Base-by-base conservation (phyloP, 2,113 vertebrate species). In the Mus spicilegus region DNA sequence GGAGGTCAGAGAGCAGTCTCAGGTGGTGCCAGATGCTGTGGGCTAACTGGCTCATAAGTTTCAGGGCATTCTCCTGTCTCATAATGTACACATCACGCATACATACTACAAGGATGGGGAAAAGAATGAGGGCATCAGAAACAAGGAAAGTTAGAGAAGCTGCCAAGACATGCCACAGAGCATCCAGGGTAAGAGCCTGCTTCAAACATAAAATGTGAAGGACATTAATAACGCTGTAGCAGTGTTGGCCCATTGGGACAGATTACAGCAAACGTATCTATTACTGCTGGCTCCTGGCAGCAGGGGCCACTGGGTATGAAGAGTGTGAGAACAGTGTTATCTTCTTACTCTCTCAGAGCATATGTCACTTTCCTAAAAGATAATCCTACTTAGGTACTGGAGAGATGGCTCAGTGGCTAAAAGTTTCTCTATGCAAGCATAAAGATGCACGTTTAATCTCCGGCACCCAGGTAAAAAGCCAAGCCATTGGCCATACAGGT, bases 81-180 rank as follows among this genome's bases (percentile, higher is more conserved):
- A 8, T n/a, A 69, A 87, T 10, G 7, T 36, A 49, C 19, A 30
- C 10, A 16, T 3, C 65, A 51, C 46, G 70, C 17, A 54, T 24
- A 17, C 16, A 58, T n/a, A 89, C 16, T 39, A 9, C 58, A 58
- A 58, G 36, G 58, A 54, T 36, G 30, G 67, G 13, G 5, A 0
- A 16, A 75, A 12, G 51, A 49, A n/a, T 72, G 58, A 86, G 36
- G 6, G 65, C 30, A 19, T 67, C n/a, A 42, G 51, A 93, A 87
- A 49, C 19, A 65, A 84, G 36, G 42, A 87, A 88, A 70, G 75
- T 54, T 58, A 51, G n/a, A 90, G 42, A 88, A 94, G 93, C 24
- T n/a, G 26, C 30, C 22, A 33, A 77, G 39, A 91, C 28, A 22
- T 69, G 19, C 33, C 6, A 24, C 4, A 6, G 46, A 69, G 51